Conservation (phyloP, 2,113 vertebrate genomes). For the Epinephelus lanceolatus region DNA sequence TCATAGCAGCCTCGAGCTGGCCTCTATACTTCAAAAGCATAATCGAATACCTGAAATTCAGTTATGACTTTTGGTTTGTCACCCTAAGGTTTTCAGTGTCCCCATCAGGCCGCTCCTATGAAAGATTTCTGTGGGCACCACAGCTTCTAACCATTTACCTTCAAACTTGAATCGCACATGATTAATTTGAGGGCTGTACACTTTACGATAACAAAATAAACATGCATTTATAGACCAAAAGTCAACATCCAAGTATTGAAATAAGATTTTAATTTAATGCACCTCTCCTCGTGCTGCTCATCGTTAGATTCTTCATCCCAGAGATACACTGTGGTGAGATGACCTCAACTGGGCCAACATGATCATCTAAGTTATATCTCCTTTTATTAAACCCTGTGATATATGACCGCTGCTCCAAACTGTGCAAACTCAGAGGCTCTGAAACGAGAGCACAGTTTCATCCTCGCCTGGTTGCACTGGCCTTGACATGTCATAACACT, state of each 20-base stretch:
- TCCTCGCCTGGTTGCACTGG: conserved; percentile 57
- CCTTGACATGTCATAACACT: conserved; percentile 80
- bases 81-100: too few relatives aligned
- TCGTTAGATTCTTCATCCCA: not conserved
- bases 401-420: conserved; percentile 21
- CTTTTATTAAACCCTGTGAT: conserved; percentile 38
- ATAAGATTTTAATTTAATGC: not conserved
- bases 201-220: not conserved
- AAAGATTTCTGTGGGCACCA: too few relatives aligned
- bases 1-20: too few relatives aligned
- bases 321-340: not conserved
- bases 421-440: conserved; percentile 29
- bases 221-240: too few relatives aligned
- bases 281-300: not conserved
- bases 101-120: too few relatives aligned
- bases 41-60: too few relatives aligned
- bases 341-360: conserved; percentile 29
- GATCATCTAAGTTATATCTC: conserved; percentile 37
- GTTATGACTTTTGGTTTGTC: too few relatives aligned
- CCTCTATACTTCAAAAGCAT: too few relatives aligned
- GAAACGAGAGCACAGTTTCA: conserved; percentile 57
- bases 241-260: not conserved
- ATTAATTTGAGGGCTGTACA: not conserved
- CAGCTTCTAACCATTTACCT: not conserved
- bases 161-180: not conserved